Evolutionary conservation across 2,113 vertebrate species (phyloP).

Genomic region (Athene cunicularia): DNA sequence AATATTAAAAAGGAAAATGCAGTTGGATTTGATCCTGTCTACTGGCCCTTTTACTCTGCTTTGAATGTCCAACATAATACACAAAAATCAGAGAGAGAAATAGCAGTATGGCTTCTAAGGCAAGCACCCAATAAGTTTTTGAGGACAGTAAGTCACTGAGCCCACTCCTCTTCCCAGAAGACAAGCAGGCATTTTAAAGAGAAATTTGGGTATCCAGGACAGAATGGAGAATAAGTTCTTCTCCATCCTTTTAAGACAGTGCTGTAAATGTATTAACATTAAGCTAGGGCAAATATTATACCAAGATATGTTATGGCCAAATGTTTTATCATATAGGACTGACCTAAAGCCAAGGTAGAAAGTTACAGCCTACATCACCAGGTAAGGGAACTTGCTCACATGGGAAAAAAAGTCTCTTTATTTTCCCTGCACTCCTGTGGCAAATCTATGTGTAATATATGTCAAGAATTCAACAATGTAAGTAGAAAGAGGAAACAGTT

Average conservation of each 20-base stretch:
- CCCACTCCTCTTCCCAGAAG: background rate
- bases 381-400: background rate
- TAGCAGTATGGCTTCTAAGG: accelerated
- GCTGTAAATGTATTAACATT: background rate
- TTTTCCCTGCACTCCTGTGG: background rate
- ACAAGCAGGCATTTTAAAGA: background rate
- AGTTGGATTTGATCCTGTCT: background rate
- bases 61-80: background rate
- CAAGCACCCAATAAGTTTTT: background rate
- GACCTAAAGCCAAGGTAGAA: background rate
- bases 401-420: background rate
- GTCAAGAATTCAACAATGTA: background rate
- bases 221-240: background rate
- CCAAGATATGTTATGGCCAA: background rate
- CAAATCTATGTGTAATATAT: background rate
- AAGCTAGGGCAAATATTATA: background rate
- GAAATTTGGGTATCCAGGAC: background rate
- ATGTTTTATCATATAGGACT: background rate
- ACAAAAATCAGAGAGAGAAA: background rate
- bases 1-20: background rate
- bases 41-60: background rate
- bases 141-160: background rate
- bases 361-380: background rate
- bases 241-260: background rate
- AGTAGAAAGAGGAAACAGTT: background rate